phyloP scores from a whole-genome alignment of 2,113 vertebrate species.

The Poeciliopsis retropinna region DNA sequence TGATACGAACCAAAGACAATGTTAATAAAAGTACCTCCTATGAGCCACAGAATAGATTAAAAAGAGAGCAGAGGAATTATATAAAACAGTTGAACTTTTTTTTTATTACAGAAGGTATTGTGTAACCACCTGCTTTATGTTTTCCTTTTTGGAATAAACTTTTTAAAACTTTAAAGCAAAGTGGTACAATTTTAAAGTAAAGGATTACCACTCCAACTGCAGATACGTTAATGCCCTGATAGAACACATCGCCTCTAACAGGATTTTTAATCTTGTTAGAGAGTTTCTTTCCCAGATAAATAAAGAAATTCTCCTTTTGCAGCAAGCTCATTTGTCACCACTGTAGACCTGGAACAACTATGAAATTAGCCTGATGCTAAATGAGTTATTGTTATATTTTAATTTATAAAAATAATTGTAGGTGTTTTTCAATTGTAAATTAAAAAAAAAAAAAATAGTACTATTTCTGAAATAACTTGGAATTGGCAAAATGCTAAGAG shows the following conservation, averaged over 20 bases:
- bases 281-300: neutral
- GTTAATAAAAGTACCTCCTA: neutral
- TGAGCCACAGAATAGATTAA: neutral
- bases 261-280: neutral
- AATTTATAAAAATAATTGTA: too few relatives aligned
- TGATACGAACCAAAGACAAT: neutral
- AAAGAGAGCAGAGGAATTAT: neutral
- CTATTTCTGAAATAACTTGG: too few relatives aligned
- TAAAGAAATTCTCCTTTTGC: neutral
- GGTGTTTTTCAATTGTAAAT: too few relatives aligned
- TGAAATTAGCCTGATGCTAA: neutral
- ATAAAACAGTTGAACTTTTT: too few relatives aligned
- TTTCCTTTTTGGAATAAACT: neutral
- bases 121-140: neutral
- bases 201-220: neutral
- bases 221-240: neutral
- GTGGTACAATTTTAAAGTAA: neutral
- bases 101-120: too few relatives aligned
- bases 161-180: neutral
- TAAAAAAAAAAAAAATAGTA: too few relatives aligned
- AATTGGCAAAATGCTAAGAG: too few relatives aligned
- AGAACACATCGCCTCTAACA: neutral
- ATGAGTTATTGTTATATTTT: neutral
- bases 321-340: neutral
- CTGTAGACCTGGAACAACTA: neutral